These are phyloP conservation scores for Monochamus alternatus DNA, from an alignment of 2,888 invertebrate species.

Conservation along the genomic window DNA sequence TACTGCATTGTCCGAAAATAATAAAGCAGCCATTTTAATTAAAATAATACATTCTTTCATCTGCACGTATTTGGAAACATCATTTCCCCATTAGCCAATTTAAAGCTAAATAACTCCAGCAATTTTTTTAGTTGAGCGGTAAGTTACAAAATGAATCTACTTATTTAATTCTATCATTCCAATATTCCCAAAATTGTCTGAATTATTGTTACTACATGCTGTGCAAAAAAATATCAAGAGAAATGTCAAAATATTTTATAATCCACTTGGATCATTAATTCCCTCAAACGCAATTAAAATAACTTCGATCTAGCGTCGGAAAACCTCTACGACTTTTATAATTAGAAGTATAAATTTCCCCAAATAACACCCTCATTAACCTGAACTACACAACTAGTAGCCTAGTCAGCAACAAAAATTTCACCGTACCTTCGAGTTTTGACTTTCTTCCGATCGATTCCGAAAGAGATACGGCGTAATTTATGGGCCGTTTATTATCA, in stretches of 20 bases:
- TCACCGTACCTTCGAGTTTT: constrained; percentile 33
- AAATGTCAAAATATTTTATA: background rate
- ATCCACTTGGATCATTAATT: background rate
- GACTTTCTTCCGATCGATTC: constrained; percentile 45
- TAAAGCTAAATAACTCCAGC: no score
- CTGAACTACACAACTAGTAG: constrained; percentile 34
- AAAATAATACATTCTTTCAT: no score
- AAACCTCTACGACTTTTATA: background rate
- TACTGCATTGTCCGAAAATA: no score
- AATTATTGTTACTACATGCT: no score
- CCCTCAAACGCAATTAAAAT: background rate
- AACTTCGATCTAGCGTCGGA: background rate
- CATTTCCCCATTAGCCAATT: no score
- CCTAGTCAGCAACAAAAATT: constrained; percentile 31
- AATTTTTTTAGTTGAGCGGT: no score
- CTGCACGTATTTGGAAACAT: no score
- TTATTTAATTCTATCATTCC: no score
- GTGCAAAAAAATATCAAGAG: background rate
- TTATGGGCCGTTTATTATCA: constrained; percentile 54
- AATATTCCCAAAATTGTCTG: no score
- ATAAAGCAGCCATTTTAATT: no score
- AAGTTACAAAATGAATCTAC: no score
- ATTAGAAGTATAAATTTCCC: constrained; percentile 14
- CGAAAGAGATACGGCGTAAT: constrained; percentile 49
- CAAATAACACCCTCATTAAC: constrained; percentile 15